Percentiles rank a stretch among this genome's conserved stretches.
phyloP scores from a whole-genome alignment of 2,888 invertebrate species.

The Luperina nickerlii region DNA sequence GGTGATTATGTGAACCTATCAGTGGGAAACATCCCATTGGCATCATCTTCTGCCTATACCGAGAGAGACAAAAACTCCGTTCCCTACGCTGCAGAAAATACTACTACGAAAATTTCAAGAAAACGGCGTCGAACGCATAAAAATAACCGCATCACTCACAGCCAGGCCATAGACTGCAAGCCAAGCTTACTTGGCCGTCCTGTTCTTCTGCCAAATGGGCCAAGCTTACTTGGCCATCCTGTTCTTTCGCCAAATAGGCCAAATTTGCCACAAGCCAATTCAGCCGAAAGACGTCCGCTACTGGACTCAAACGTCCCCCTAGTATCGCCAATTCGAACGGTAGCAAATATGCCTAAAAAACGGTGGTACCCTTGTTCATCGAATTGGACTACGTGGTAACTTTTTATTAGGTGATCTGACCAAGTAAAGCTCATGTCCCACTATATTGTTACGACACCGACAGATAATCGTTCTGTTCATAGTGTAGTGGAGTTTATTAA shows the following conservation, averaged over 20 bases:
- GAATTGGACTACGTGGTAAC: conserved; percentile 30
- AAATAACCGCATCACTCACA: neutral
- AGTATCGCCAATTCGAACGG: neutral
- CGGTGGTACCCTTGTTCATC: neutral
- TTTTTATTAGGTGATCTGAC: neutral
- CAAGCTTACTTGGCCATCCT: neutral
- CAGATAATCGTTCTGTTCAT: neutral
- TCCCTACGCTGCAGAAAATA: neutral
- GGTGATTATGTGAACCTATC: too few relatives aligned
- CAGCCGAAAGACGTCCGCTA: neutral
- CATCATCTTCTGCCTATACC: conserved; percentile 1
- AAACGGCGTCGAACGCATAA: neutral
- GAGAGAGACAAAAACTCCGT: neutral
- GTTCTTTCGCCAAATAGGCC: neutral
- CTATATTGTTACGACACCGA: neutral
- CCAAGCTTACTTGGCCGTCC: conserved; percentile 1
- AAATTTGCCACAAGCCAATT: neutral
- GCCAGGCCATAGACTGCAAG: neutral
- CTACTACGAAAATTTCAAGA: neutral
- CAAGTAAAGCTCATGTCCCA: neutral
- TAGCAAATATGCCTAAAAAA: neutral
- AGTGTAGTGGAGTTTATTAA: neutral
- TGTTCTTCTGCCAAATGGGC: neutral
- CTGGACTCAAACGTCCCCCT: neutral
- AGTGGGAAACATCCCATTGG: neutral